Base-by-base conservation (phyloP, 2,113 vertebrate species). In the Carassius carassius region DNA sequence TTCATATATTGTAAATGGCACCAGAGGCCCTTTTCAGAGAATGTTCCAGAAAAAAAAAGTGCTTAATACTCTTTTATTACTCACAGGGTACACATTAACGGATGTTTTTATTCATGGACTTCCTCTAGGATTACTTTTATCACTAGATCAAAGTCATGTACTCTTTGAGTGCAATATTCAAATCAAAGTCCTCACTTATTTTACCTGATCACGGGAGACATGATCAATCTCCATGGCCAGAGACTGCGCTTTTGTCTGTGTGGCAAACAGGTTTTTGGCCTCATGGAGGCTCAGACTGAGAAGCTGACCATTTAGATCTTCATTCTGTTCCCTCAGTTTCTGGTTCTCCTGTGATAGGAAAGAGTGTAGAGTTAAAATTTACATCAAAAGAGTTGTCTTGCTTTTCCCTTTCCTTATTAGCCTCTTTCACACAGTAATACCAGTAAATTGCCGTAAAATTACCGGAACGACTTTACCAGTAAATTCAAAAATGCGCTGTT, bases 171-270 rank as follows among this genome's bases (percentile, higher is more conserved):
- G 16, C 3, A 51, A 51, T 67, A 67, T 1, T 14, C 2, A 67
- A 13, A 67, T 14, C 25, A 67, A 29, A 29, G n/a, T 32, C 13
- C 10, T 67, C 23, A 12, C 23, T 63, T 90, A 93, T 44, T n/a
- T 21, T 65, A 99, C 98, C 96, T 99, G 96, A 87, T 99, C 98
- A 14, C 96, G 96, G 1, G 98, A 97, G 58, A 97, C 98, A 3
- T 96, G 96, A 72, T 99, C 98, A 49, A 99, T 99, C 93, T 99
- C 98, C 0, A 97, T 96, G 75, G 98, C 98, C 90, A 99, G 91
- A 10, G 97, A 99, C 92, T 99, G 98, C 75, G 98, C 98, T 94
- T 99, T 99, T 81, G 97, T 98, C 92, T 98, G 97, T 0, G 98
- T 96, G 83, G 98, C 96, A 87, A 99, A 97, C 88, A 99, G 96